A percentile compares a stretch with the other conserved stretches of the same genome.
Evolutionary conservation across 2,888 invertebrate genomes (phyloP).

Genomic region (Synanthedon formicaeformis): DNA sequence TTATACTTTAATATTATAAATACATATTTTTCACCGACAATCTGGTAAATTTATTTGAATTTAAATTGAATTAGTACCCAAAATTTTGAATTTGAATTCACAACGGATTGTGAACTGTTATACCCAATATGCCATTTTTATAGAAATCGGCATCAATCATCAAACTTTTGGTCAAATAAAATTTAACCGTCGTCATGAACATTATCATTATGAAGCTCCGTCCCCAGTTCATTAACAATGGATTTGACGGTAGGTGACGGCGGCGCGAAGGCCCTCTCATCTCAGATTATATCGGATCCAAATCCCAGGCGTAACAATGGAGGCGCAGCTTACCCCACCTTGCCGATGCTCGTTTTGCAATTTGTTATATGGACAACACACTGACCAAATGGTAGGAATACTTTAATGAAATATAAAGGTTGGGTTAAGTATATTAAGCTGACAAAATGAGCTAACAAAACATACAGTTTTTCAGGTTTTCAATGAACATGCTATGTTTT

Average conservation of each 20-base stretch:
- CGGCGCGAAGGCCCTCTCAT: conserved; percentile 33
- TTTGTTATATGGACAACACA: conserved; percentile 21
- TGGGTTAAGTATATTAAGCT: too few species aligned
- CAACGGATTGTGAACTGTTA: too few species aligned
- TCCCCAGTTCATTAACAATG: conserved; percentile 53
- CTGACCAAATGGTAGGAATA: not conserved
- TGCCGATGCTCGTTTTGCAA: conserved; percentile 42
- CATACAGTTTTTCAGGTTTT: too few species aligned
- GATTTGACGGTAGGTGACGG: conserved; percentile 31
- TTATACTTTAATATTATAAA: too few species aligned
- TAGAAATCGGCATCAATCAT: conserved; percentile 1
- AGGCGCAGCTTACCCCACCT: conserved; percentile 33
- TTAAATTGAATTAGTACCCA: too few species aligned
- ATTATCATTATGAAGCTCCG: conserved; percentile 10
- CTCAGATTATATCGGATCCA: conserved; percentile 52
- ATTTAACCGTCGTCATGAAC: conserved; percentile 14
- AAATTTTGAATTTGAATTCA: too few species aligned
- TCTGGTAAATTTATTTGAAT: too few species aligned
- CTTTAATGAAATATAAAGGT: too few species aligned
- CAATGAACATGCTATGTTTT: too few species aligned
- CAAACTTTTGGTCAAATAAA: conserved; percentile 4
- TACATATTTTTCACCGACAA: too few species aligned
- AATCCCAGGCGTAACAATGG: conserved; percentile 48
- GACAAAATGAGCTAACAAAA: too few species aligned
- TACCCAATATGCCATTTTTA: not conserved